Conservation (phyloP, 2,888 invertebrate species). For the Apomyelois bistriatella region DNA sequence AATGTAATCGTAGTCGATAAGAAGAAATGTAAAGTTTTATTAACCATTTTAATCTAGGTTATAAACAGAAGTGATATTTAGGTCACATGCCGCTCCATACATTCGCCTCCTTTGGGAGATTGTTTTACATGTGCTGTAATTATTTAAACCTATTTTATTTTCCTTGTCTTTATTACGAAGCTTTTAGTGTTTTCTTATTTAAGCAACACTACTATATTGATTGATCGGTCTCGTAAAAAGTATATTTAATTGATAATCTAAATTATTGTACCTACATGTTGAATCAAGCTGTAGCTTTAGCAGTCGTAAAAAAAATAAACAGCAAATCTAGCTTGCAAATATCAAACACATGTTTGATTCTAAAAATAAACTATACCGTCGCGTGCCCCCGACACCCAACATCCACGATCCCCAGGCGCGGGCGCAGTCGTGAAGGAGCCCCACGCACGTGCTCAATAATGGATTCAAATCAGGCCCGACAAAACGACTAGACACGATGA, state of each 20-base stretch:
- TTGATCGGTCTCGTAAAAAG: too few species aligned
- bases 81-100: slow-evolving; percentile 45
- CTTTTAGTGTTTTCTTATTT: too few species aligned
- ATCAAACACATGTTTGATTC: slow-evolving; percentile 26
- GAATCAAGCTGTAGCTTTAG: neutral
- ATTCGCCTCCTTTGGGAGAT: slow-evolving; percentile 32
- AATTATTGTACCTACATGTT: neutral
- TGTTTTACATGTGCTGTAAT: slow-evolving; percentile 34
- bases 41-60: slow-evolving; percentile 52
- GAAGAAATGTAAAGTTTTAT: too few species aligned
- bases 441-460: slow-evolving; percentile 64
- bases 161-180: too few species aligned
- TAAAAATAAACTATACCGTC: slow-evolving; percentile 55
- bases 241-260: too few species aligned
- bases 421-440: slow-evolving; percentile 53
- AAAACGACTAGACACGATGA: slow-evolving; percentile 38
- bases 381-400: slow-evolving; percentile 44
- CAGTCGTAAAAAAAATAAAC: neutral
- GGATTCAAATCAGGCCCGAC: slow-evolving; percentile 47
- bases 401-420: slow-evolving; percentile 48
- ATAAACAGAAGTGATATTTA: slow-evolving; percentile 40
- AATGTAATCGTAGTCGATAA: too few species aligned
- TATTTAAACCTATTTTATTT: too few species aligned
- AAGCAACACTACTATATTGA: too few species aligned
- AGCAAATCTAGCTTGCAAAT: neutral